A percentile compares a stretch with the other conserved stretches of the same genome.
Evolutionary conservation across 2,888 invertebrate species (phyloP).

Genomic region (Eristalinus sepulchralis): DNA sequence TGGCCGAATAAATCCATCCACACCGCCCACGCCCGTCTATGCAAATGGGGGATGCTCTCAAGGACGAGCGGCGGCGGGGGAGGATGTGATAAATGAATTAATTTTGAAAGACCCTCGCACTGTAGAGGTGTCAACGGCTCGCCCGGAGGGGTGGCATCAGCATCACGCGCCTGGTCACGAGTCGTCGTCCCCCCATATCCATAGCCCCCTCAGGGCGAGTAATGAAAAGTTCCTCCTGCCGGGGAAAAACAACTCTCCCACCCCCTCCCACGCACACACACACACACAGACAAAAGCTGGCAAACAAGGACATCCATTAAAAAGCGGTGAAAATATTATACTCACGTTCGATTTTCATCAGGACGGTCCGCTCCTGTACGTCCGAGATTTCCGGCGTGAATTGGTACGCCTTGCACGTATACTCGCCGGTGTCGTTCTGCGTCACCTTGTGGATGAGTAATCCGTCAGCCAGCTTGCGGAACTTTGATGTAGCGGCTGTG

Average conservation of each 20-base stretch:
- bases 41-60: constrained; percentile 36
- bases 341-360: constrained; percentile 84
- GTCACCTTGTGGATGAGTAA: constrained; percentile 83
- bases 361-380: constrained; percentile 82
- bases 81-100: constrained; percentile 60
- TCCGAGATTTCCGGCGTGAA: constrained; percentile 82
- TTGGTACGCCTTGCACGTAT: constrained; percentile 84
- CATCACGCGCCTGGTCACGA: not conserved
- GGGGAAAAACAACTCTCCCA: not conserved
- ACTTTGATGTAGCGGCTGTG: constrained; percentile 79
- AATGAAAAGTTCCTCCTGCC: constrained; percentile 27
- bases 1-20: constrained; percentile 40
- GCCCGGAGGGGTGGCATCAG: constrained; percentile 7
- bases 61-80: not conserved
- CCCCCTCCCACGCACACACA: not conserved
- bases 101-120: constrained; percentile 13
- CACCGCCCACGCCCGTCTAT: not conserved
- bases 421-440: constrained; percentile 83
- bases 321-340: constrained; percentile 74
- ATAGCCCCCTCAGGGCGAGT: constrained; percentile 4
- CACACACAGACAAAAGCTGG: not conserved
- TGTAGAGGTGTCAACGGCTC: constrained; percentile 37
- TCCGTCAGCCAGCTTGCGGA: constrained; percentile 82
- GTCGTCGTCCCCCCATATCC: not conserved
- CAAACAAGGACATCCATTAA: constrained; percentile 8